Base-by-base conservation (phyloP, 2,113 vertebrate species). In the Peucedramus taeniatus region DNA sequence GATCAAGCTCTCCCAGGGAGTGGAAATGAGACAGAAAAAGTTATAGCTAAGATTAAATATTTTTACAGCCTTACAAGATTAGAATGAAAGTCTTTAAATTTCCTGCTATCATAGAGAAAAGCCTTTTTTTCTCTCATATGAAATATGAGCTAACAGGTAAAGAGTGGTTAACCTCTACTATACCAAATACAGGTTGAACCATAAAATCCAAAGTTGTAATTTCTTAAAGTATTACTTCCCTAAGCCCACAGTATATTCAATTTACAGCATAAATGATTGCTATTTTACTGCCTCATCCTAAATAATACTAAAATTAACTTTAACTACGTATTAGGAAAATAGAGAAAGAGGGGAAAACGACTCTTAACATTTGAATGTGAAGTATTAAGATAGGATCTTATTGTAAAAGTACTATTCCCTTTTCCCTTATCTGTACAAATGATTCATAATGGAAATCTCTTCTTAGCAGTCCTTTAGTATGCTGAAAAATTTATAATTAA, bases 31-130 rank as follows among this genome's bases (percentile, higher is more conserved):
- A 90, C 50, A 79, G 78, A 89, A 89, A 68, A 96, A 84, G 42
- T 80, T 92, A 88, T 71, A 87, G 59, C n/a, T 61, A 79, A 93
- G 83, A 95, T 96, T 94, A 95, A 94, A 65, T 87, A 87, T 92
- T 92, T 92, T 95, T 91, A 87, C 45, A 83, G 40, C 85, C 21
- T 90, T 91, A 68, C 15, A 89, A 85, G 61, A 83, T 90, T 80
- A 86, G 44, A 94, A 92, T 75, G n/a, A 83, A 89, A 76, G 60
- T 76, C 76, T 92, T 92, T 87, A 94, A 79, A 96, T 92, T 92
- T 92, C 42, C 72, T 82, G 35, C 64, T 78, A 49, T 77, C 75
- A 54, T 56, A 87, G 39, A 82, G 15, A 72, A 83, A 63, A 83
- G 24, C 10, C 11, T 39, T 89, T 87, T 54, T 49, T 87, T 49